These are phyloP conservation scores for Atta colombica DNA, from an alignment of 1,140 invertebrate genomes.

Conservation along the genomic window DNA sequence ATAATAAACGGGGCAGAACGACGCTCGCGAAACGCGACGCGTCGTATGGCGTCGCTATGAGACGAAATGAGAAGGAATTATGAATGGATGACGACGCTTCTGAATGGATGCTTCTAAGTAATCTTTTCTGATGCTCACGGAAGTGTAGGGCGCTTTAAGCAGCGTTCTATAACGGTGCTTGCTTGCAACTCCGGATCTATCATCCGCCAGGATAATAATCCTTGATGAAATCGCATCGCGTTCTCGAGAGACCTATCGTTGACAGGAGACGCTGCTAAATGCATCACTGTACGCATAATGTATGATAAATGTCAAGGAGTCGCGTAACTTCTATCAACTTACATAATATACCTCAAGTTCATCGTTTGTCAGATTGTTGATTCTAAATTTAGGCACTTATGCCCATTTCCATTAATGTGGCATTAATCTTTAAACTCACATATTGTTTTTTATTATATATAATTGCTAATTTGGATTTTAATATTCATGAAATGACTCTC, in stretches of 20 bases:
- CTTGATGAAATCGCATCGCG: not conserved
- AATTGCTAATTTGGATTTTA: too few relatives aligned
- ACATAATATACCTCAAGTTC: not conserved
- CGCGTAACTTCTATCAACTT: slow-evolving; percentile 26
- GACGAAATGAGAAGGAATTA: slow-evolving; percentile 59
- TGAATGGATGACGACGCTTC: slow-evolving; percentile 31
- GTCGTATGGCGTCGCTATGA: slow-evolving; percentile 14
- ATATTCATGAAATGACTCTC: not conserved
- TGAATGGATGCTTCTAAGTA: slow-evolving; percentile 11
- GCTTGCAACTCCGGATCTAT: slow-evolving; percentile 12
- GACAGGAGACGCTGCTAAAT: slow-evolving; percentile 17
- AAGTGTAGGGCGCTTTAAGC: slow-evolving; percentile 19
- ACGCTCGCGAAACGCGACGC: slow-evolving; percentile 57
- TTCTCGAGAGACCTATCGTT: slow-evolving; percentile 33
- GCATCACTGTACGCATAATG: slow-evolving; percentile 9
- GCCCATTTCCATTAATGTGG: too few relatives aligned
- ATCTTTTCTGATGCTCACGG: slow-evolving; percentile 46
- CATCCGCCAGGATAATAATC: slow-evolving; percentile 34
- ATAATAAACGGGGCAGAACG: slow-evolving; percentile 67
- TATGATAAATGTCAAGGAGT: not conserved
- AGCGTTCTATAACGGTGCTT: not conserved
- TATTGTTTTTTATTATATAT: not conserved
- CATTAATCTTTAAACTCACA: not conserved
- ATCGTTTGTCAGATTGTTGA: not conserved
- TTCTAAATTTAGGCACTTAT: not conserved